phyloP scores from a whole-genome alignment of 2,888 invertebrate species.

The Drosophila emarginata region DNA sequence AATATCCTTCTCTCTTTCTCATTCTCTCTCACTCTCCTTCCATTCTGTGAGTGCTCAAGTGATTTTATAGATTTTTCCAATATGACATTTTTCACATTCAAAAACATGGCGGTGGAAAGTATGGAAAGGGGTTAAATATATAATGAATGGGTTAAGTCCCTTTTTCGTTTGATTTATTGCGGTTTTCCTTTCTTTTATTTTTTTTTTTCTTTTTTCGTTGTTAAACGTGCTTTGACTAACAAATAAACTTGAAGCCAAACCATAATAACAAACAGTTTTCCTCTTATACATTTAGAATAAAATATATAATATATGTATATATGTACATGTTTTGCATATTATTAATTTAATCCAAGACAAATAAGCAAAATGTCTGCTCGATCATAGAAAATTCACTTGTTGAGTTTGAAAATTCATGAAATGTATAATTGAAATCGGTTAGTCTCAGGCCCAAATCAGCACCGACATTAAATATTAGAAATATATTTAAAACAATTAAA shows the following conservation, averaged over 20 bases:
- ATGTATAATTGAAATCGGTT: constrained; percentile 2
- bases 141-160: constrained; percentile 31
- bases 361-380: background rate
- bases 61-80: constrained; percentile 43
- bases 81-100: constrained; percentile 16
- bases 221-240: constrained; percentile 56
- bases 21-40: background rate
- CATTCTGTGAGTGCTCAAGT: constrained; percentile 20
- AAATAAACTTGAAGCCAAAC: background rate
- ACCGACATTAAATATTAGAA: background rate
- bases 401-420: background rate
- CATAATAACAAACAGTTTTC: background rate
- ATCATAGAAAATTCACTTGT: background rate
- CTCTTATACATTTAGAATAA: background rate
- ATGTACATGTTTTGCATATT: background rate
- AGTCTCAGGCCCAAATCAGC: background rate
- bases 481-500: background rate
- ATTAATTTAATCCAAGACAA: background rate
- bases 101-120: background rate
- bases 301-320: background rate
- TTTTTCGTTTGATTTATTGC: constrained; percentile 51
- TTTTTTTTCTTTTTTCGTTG: background rate
- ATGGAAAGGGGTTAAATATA: background rate
- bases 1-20: constrained; percentile 13
- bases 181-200: constrained; percentile 27